Percentiles rank a stretch among this genome's conserved stretches.
Evolutionary conservation across 2,113 vertebrate genomes (phyloP).

Genomic region (Lamprotornis superbus): DNA sequence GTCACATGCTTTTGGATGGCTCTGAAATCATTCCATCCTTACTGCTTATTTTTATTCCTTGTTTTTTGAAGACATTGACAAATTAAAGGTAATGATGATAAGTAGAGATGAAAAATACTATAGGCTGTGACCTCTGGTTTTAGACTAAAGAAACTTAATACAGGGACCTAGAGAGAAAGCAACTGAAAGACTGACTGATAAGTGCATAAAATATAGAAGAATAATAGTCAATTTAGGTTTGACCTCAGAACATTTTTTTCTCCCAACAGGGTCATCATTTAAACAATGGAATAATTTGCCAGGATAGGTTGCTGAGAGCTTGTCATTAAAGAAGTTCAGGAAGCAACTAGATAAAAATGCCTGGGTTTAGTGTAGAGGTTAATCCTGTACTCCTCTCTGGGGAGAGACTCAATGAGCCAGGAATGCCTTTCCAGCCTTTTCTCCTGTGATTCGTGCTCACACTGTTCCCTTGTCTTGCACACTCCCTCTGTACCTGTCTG

Average conservation of each 20-base stretch:
- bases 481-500: slow-evolving; percentile 25
- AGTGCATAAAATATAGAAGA: slow-evolving; percentile 20
- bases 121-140: slow-evolving; percentile 28
- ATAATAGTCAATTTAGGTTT: slow-evolving; percentile 43
- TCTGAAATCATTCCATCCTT: background rate
- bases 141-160: slow-evolving; percentile 48
- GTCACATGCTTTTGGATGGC: background rate
- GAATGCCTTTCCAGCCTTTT: background rate
- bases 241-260: background rate
- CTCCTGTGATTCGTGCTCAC: background rate
- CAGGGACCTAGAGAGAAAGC: slow-evolving; percentile 2
- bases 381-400: background rate
- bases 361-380: background rate
- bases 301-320: background rate
- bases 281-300: slow-evolving; percentile 55
- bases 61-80: slow-evolving; percentile 31
- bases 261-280: slow-evolving; percentile 7
- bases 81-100: slow-evolving; percentile 31
- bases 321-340: slow-evolving; percentile 30
- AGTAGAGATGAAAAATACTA: background rate
- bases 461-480: background rate
- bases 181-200: slow-evolving; percentile 10
- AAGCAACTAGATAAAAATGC: slow-evolving; percentile 17
- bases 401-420: background rate
- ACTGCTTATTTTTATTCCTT: background rate